Base-by-base conservation (phyloP, 2,797 vertebrate species). In the Odontamblyopus rebecca region DNA sequence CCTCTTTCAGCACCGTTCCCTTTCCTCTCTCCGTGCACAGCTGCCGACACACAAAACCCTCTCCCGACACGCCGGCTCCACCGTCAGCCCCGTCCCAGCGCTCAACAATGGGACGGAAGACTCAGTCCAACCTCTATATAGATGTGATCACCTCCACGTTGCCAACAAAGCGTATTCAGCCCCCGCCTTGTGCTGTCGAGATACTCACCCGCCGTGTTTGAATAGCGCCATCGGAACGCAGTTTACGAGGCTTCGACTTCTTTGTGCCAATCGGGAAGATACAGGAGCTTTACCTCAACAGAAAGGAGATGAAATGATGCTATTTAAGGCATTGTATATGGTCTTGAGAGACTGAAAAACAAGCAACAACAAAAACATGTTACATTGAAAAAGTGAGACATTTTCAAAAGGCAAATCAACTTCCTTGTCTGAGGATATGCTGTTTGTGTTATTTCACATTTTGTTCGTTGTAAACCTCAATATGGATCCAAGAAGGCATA, bases 371-470 rank as follows among this genome's bases (percentile, higher is more conserved):
- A 13, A 15, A 44, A 48, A 48, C 15, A 48, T 48, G 44, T 13
- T 4, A 15, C 12, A 48, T 4, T 48, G 44, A 48, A 81, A 86
- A 84, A 70, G 23, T 23, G 23, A 23, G 23, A 23, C 23, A 23
- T 23, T 38, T 60, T 74, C 62, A 29, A 79, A 78, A 71, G 23
- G n/a, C 57, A 82, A 80, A 86, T 83, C 70, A 51, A 38, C 30
- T 71, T 50, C 41, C 27, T 26, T 15, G 35, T 15, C 3, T 48
- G 44, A 15, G 44, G 2, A 13, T 13, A 23, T 23, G 1, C 23
- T 23, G 23, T 23, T 23, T 38, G 35, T 38, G 35, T 7, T 15
- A 48, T 15, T 48, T 48, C 44, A 15, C 44, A 48, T 48, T 48
- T 44, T 44, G 9, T 13, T 12, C 41, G 3, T 44, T 48, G 44